Conservation (phyloP, 2,797 vertebrate genomes). For the Falco rusticolus region DNA sequence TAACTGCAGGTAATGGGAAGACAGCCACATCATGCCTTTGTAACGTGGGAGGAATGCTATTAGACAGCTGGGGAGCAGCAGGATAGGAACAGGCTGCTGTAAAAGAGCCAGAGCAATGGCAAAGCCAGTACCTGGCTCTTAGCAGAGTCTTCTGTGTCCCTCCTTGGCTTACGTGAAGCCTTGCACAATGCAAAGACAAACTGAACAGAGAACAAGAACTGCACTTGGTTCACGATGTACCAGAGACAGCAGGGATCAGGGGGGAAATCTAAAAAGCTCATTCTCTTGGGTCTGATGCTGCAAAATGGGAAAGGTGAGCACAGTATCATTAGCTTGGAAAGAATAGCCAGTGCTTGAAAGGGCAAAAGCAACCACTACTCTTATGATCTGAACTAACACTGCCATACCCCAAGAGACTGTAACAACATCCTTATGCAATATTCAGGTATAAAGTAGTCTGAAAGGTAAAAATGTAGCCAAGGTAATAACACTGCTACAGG, state of each 20-base stretch:
- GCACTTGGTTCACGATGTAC: background rate
- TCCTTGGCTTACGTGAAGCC: background rate
- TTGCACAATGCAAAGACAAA: background rate
- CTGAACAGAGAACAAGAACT: background rate
- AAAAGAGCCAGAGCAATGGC: background rate
- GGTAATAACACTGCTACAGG: background rate
- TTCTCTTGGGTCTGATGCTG: background rate
- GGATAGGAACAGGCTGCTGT: background rate
- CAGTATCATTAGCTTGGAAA: background rate
- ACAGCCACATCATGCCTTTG: background rate
- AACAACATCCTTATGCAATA: background rate
- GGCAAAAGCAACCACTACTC: background rate
- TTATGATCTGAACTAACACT: background rate
- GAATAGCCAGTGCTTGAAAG: background rate
- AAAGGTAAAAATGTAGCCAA: background rate
- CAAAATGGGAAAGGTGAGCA: background rate
- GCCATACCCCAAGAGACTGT: background rate
- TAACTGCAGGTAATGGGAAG: background rate
- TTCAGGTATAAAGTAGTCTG: background rate
- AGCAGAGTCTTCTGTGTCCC: background rate
- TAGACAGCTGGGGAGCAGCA: background rate
- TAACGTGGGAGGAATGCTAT: background rate
- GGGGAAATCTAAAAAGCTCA: background rate
- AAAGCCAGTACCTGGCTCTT: background rate
- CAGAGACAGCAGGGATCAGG: background rate